phyloP scores from a whole-genome alignment of 2,797 vertebrate genomes.

The Manis pentadactyla region DNA sequence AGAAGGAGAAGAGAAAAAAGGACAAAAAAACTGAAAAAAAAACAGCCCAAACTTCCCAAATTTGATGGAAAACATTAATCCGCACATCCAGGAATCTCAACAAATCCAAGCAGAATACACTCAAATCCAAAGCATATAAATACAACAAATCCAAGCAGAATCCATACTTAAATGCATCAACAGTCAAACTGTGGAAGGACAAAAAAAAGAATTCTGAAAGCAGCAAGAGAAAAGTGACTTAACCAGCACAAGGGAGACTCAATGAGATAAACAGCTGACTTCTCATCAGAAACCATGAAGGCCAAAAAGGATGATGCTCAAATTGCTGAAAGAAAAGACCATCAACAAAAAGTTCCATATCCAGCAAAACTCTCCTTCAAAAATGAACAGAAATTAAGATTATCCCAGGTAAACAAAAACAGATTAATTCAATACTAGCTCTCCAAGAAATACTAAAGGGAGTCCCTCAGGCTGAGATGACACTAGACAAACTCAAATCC shows the following conservation, averaged over 20 bases:
- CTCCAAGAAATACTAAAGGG: not conserved
- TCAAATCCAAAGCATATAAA: not conserved
- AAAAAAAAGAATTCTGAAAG: not conserved
- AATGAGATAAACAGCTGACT: not conserved
- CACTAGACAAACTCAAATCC: not conserved
- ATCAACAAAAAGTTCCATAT: not conserved
- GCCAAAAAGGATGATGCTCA: not conserved
- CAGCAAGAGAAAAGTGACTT: not conserved
- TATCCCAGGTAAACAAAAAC: not conserved
- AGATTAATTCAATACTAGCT: not conserved
- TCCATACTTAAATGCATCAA: not conserved
- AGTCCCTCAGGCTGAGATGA: not conserved
- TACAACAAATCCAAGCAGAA: not conserved
- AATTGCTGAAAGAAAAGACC: not conserved
- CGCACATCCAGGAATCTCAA: not conserved
- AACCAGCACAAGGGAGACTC: not conserved
- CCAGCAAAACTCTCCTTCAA: not conserved
- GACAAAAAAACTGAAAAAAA: not conserved
- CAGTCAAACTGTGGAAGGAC: not conserved
- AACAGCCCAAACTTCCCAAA: not conserved
- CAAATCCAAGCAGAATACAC: not conserved
- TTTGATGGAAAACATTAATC: not conserved
- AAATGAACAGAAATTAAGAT: not conserved
- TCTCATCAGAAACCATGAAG: not conserved
- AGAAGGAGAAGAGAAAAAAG: not conserved